These are phyloP conservation scores for Gallinago stenura DNA, from an alignment of 2,797 vertebrate genomes.

Conservation along the genomic window DNA sequence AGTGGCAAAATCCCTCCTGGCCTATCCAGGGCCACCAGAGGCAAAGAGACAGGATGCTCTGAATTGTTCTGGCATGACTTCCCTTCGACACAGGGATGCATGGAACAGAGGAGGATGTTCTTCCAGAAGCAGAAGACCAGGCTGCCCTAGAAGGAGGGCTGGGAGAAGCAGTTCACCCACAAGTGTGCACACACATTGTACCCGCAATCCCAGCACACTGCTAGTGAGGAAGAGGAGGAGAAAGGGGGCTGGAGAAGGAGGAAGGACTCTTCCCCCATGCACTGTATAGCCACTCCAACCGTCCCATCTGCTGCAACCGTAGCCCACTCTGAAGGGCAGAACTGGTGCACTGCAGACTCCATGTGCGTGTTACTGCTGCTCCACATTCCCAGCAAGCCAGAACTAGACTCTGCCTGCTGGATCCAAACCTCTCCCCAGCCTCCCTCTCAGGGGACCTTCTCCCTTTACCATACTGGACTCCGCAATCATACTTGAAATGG, in stretches of 20 bases:
- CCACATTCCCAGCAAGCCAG: slow-evolving; percentile 50
- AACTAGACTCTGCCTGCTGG: slow-evolving; percentile 52
- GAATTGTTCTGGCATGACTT: not conserved
- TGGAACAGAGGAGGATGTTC: not conserved
- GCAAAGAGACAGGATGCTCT: not conserved
- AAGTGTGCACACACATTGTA: not conserved
- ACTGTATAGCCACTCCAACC: slow-evolving; percentile 38
- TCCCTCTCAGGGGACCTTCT: slow-evolving; percentile 68
- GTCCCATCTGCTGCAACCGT: not conserved
- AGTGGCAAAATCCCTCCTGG: not conserved
- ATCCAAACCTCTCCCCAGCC: slow-evolving; percentile 28
- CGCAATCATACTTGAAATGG: slow-evolving; percentile 75
- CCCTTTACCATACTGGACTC: slow-evolving; percentile 63
- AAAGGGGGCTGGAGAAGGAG: not conserved
- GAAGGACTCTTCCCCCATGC: slow-evolving; percentile 30
- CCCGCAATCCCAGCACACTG: not conserved
- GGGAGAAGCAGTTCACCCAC: not conserved
- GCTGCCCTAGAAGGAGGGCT: not conserved
- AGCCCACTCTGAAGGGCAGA: slow-evolving; percentile 32
- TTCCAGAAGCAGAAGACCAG: slow-evolving; percentile 1
- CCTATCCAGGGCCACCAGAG: not conserved
- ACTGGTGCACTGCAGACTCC: slow-evolving; percentile 47
- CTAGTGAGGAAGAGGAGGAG: not conserved
- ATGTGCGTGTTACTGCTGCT: slow-evolving; percentile 8
- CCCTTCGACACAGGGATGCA: not conserved